These are phyloP conservation scores for Abrostola triplasia DNA, from an alignment of 2,888 invertebrate genomes.

Conservation along the genomic window DNA sequence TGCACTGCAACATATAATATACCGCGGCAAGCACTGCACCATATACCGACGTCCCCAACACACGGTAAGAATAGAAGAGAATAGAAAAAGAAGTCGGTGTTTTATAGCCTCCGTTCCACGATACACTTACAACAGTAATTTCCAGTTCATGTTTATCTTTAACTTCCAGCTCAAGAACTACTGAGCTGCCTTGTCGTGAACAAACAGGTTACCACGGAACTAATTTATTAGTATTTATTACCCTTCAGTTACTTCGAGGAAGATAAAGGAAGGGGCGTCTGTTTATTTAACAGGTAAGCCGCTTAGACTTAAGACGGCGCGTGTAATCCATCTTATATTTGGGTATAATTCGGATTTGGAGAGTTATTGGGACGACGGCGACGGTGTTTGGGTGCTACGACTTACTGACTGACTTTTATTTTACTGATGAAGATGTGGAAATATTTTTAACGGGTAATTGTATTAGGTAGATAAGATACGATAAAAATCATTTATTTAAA, in stretches of 20 bases:
- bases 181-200: constrained; percentile 14
- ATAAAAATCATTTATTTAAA: too few species aligned
- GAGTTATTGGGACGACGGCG: constrained; percentile 10
- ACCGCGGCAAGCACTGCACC: too few species aligned
- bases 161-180: neutral
- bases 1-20: too few species aligned
- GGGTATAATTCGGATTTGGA: constrained; percentile 17
- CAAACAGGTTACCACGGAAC: constrained; percentile 33
- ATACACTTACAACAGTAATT: neutral
- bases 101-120: too few species aligned
- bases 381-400: constrained; percentile 1
- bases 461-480: too few species aligned
- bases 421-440: neutral
- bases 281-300: constrained; percentile 48
- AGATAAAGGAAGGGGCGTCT: constrained; percentile 9
- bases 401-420: neutral
- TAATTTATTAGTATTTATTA: constrained; percentile 40
- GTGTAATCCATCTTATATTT: constrained; percentile 33
- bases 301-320: constrained; percentile 33
- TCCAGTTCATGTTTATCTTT: neutral
- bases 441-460: too few species aligned
- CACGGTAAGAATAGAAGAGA: too few species aligned
- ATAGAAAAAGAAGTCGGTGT: too few species aligned
- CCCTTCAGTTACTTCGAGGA: neutral
- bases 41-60: too few species aligned